phyloP scores from a whole-genome alignment of 2,888 invertebrate genomes.

The Trypoxylon attenuatum region DNA sequence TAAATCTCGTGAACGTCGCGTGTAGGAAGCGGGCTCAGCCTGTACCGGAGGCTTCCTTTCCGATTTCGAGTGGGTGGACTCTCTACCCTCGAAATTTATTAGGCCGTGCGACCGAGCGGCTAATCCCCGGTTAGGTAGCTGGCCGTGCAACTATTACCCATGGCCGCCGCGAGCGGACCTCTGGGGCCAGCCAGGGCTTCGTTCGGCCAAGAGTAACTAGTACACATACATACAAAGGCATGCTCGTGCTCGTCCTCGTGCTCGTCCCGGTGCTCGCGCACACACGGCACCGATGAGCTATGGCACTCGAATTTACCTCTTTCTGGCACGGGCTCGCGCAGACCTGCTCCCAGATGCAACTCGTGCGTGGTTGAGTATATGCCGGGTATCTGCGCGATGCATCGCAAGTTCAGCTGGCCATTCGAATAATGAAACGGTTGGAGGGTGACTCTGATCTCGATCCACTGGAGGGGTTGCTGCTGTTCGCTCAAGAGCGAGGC shows the following conservation, averaged over 20 bases:
- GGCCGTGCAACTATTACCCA: conserved; percentile 54
- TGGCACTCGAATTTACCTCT: conserved; percentile 79
- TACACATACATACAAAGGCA: too few species aligned
- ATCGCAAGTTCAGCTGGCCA: conserved; percentile 82
- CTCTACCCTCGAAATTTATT: conserved; percentile 57
- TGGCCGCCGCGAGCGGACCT: conserved; percentile 22
- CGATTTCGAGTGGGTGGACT: conserved; percentile 60
- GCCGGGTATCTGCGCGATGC: conserved; percentile 82
- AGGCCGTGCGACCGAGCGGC: conserved; percentile 55
- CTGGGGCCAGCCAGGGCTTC: not conserved
- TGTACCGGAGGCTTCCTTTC: conserved; percentile 60
- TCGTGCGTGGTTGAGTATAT: conserved; percentile 83
- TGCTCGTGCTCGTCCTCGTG: too few species aligned
- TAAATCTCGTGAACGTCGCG: conserved; percentile 61
- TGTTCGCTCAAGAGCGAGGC: conserved; percentile 34
- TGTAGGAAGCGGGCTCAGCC: conserved; percentile 56
- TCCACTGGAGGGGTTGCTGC: conserved; percentile 76
- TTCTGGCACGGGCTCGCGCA: conserved; percentile 86
- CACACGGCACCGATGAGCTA: too few species aligned
- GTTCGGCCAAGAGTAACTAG: not conserved
- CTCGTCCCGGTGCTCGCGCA: not conserved
- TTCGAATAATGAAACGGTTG: conserved; percentile 78
- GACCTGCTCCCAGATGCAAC: conserved; percentile 81
- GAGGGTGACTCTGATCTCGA: conserved; percentile 78
- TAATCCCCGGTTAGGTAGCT: conserved; percentile 46